phyloP scores from a whole-genome alignment of 2,113 vertebrate species.

The Fulica atra region DNA sequence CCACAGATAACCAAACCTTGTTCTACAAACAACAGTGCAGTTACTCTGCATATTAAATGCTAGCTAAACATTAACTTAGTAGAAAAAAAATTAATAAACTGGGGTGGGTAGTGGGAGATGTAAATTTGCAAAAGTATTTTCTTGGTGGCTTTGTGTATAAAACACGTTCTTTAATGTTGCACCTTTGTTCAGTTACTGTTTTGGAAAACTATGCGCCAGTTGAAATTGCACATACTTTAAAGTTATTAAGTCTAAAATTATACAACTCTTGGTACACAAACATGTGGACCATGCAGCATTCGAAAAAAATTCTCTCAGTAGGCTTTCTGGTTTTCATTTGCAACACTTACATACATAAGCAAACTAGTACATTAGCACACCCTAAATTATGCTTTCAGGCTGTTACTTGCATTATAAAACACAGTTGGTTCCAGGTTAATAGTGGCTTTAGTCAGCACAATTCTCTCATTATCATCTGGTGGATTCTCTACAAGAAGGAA shows the following conservation, averaged over 20 bases:
- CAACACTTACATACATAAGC: neutral
- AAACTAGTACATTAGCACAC: neutral
- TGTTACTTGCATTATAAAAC: neutral
- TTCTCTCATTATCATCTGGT: neutral
- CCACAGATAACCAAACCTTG: neutral
- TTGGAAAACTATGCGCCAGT: neutral
- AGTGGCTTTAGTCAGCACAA: neutral
- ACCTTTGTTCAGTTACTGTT: neutral
- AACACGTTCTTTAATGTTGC: neutral
- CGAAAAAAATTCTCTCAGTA: neutral
- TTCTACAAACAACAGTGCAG: neutral
- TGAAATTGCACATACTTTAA: neutral
- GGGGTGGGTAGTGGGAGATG: neutral
- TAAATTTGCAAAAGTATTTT: neutral
- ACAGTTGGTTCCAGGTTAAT: neutral
- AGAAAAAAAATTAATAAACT: neutral
- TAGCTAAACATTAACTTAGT: neutral
- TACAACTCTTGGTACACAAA: neutral
- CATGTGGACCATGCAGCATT: neutral
- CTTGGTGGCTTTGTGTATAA: neutral
- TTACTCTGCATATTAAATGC: neutral
- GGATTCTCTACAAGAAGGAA: neutral
- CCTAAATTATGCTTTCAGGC: neutral
- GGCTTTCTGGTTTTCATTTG: neutral
- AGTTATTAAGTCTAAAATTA: neutral